Evolutionary conservation across 1,140 invertebrate genomes (phyloP), one percentile per base, ranked within the genome.

Genomic region (Philaenus spumarius): DNA sequence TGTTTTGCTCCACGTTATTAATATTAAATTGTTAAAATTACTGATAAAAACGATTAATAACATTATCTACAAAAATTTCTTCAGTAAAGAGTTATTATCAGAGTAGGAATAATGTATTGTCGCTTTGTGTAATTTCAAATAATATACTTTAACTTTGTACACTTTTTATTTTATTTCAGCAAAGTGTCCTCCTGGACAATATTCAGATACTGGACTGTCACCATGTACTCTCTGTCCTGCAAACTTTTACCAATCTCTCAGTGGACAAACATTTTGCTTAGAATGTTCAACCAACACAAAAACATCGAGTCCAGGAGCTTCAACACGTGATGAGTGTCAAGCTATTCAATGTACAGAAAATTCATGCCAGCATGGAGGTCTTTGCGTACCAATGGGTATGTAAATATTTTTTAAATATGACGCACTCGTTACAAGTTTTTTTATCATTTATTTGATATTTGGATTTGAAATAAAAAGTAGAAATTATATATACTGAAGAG

Each of bases 141-240:
- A n/a, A n/a, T n/a, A n/a, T n/a, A n/a, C n/a, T n/a, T n/a, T n/a
- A n/a, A 9, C 26, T 30, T 4, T 30, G 9, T 30, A 4, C 9
- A 30, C 3, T 9, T 30, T 30, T 30, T 30, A 4, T 30, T 40
- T 55, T 45, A 62, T 65, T 71, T 1, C 64, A 78, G 78, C 86
- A 11, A 93, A 93, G 71, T 99, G 97, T 75, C 76, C 83, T n/a
- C 81, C 92, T 0, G 97, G 97, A 58, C 84, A 84, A 66, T 98
- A 98, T 69, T 98, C 95, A 0, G 86, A 90, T 37, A 97, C 94
- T 11, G 96, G 97, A 9, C 72, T 99, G 12, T 87, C 95, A 7
- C 95, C 95, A 0, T 99, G 97, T 72, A 90, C 93, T 22, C 82
- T 89, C 23, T 99, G 97, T 71, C 96, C 97, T 0, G 78, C 82